Base-by-base conservation (phyloP, 2,888 invertebrate genomes). In the Cerastoderma edule region DNA sequence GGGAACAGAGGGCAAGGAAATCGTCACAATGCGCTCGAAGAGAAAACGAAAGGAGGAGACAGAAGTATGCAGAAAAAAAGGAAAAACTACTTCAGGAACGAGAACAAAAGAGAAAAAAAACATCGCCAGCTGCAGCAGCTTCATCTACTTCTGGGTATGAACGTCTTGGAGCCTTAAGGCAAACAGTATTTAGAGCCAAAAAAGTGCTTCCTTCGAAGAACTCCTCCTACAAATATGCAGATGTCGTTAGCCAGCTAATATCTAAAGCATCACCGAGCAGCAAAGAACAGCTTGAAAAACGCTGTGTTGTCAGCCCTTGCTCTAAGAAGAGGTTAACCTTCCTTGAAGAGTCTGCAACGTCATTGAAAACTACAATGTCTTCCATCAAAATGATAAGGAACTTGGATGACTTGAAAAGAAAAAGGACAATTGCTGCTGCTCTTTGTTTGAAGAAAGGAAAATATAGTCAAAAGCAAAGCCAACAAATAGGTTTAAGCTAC, bases 361-460 rank as follows among this genome's bases (percentile, higher is more conserved):
- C 50, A 50, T 22, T 50, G 6, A 50, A 50, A 50, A 10, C 10
- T 16, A 50, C 50, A 6, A 50, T 50, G 50, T 6, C 10, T 6
- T n/a, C 6, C 22, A 10, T 50, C 22, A 50, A 50, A 50, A 50
- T 50, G 50, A 22, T 6, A 50, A 10, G 22, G 28, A 56, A 56
- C n/a, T 13, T 30, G n/a, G n/a, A 27, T 6, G 56, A 56, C n/a
- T 8, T 16, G 6, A 56, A 56, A n/a, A 56, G 56, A 28, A 56
- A 56, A n/a, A 56, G 56, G 28, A 56, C 56, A 27, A 56, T 56
- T 27, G 56, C 56, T 30, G 56, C n/a, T 27, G 56, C 56, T 13
- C 24, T 56, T 56, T 6, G 27, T 13, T 8, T 56, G 4, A 56
- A 56, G 32, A 56, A 56, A 56, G 28, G 22, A 22, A 50, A n/a